Percentiles rank a stretch among this genome's conserved stretches.
phyloP scores from a whole-genome alignment of 1,140 invertebrate species.

The Drosophila kanapiae region DNA sequence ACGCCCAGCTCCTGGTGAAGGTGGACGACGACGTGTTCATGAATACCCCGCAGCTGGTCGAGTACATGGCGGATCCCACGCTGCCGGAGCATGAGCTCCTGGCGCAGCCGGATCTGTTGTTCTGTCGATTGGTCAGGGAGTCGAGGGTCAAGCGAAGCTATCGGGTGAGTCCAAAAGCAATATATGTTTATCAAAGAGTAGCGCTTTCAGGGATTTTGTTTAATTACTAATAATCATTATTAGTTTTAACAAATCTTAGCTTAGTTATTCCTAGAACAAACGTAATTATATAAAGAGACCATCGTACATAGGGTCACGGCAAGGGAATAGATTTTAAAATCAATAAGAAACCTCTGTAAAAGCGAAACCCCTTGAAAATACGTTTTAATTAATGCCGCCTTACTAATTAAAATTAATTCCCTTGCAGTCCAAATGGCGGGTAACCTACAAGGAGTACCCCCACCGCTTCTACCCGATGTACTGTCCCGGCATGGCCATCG shows the following conservation, averaged over 20 bases:
- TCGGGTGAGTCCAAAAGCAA: slow-evolving; percentile 75
- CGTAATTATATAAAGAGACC: background rate
- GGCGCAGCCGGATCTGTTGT: slow-evolving; percentile 86
- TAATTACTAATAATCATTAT: no score
- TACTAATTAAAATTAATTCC: background rate
- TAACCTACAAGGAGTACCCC: slow-evolving; percentile 89
- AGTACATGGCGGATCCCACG: slow-evolving; percentile 86
- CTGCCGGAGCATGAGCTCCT: slow-evolving; percentile 38
- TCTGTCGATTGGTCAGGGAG: slow-evolving; percentile 86
- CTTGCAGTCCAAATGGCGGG: slow-evolving; percentile 90
- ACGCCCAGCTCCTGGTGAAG: slow-evolving; percentile 91
- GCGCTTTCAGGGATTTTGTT: background rate
- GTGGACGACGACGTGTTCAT: slow-evolving; percentile 93
- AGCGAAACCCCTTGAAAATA: slow-evolving; percentile 6
- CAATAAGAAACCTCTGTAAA: background rate
- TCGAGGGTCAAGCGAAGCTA: slow-evolving; percentile 87
- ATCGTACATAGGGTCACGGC: background rate
- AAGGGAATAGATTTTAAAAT: background rate
- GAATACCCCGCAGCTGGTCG: slow-evolving; percentile 88
- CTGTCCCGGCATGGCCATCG: slow-evolving; percentile 91
- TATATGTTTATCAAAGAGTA: background rate
- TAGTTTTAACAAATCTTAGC: no score
- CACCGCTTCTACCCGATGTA: slow-evolving; percentile 89
- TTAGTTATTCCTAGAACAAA: no score
- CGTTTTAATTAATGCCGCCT: background rate